Percentiles rank a stretch among this genome's conserved stretches.
Conservation (phyloP, 2,113 vertebrate species). For the Meleagris gallopavo region DNA sequence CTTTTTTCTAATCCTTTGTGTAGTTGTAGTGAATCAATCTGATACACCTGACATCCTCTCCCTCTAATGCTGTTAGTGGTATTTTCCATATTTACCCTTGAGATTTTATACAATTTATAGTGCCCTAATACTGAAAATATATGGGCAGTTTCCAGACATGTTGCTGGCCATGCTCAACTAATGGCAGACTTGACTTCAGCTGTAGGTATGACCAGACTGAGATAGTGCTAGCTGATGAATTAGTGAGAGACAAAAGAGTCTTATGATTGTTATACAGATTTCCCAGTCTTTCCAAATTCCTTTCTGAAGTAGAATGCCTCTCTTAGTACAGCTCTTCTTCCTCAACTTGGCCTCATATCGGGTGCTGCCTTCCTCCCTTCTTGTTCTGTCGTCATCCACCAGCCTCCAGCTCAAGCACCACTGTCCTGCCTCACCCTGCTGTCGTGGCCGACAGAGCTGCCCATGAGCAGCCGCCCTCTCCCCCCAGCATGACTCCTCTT, state of each 20-base stretch:
- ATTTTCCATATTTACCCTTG: conserved; percentile 23
- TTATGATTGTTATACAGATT: neutral
- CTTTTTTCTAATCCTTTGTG: conserved; percentile 52
- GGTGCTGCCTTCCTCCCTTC: neutral
- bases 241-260: neutral
- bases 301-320: neutral
- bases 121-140: neutral
- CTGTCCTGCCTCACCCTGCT: neutral
- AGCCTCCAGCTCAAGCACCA: neutral
- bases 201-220: neutral
- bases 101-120: conserved; percentile 1
- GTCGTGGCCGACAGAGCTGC: neutral
- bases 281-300: neutral
- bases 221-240: neutral
- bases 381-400: neutral
- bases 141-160: neutral
- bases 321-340: neutral
- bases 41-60: conserved; percentile 43
- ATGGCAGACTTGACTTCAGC: neutral
- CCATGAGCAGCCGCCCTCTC: neutral
- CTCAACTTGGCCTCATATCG: neutral
- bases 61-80: conserved; percentile 3
- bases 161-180: neutral
- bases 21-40: conserved; percentile 37
- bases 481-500: neutral